Conservation (phyloP, 2,888 invertebrate genomes). For the Apamea monoglypha region DNA sequence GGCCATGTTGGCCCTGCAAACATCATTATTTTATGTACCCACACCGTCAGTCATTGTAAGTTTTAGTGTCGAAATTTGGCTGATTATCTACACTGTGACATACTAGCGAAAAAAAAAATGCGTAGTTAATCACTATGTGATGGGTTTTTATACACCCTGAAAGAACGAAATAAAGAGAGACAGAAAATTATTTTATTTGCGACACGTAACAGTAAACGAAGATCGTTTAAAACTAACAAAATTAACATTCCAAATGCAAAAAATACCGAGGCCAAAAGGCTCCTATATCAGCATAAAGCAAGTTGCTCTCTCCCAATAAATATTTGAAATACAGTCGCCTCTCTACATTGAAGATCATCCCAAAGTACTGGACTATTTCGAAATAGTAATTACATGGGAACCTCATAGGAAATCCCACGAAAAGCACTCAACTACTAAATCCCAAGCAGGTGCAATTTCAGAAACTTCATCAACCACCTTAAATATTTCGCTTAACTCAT, state of each 20-base stretch:
- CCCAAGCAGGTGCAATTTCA: conserved; percentile 28
- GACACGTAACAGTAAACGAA: background rate
- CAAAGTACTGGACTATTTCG: background rate
- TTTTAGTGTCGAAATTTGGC: background rate
- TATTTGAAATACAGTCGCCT: background rate
- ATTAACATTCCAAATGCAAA: background rate
- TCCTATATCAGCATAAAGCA: background rate
- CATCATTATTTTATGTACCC: background rate
- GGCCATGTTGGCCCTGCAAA: background rate
- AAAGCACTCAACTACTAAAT: conserved; percentile 19
- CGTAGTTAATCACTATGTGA: background rate
- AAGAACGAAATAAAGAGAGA: background rate
- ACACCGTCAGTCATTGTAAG: background rate
- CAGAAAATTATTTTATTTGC: background rate
- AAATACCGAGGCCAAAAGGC: background rate
- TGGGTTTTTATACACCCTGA: background rate
- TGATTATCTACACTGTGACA: background rate
- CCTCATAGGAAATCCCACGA: conserved; percentile 43
- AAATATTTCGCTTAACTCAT: conserved; percentile 41
- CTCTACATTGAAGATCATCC: no score
- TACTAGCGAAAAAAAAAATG: background rate
- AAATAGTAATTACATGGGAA: conserved; percentile 16
- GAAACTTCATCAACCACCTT: conserved; percentile 50
- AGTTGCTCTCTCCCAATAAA: background rate
- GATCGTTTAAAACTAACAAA: background rate